Conservation (phyloP, 2,113 vertebrate species). For the Psittacus erithacus region DNA sequence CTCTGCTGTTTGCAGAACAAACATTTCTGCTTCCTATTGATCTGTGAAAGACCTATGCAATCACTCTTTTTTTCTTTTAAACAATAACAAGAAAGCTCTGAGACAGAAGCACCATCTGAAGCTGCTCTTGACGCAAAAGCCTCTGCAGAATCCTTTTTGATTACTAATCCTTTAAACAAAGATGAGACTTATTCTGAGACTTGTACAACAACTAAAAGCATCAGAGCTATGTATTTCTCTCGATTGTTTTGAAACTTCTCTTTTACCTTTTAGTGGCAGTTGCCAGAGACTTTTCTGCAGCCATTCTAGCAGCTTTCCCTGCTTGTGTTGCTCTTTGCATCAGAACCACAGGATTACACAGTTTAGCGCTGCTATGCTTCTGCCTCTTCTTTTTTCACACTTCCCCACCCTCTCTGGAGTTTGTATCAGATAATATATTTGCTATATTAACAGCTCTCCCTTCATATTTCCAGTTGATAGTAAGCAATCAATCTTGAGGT, state of each 20-base stretch:
- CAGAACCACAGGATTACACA: not conserved
- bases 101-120: not conserved
- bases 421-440: not conserved
- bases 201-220: not conserved
- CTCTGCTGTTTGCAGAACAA: not conserved
- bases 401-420: not conserved
- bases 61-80: not conserved
- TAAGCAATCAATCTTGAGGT: not conserved
- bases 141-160: not conserved
- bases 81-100: not conserved
- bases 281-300: not conserved
- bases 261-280: not conserved
- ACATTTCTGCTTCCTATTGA: conserved; percentile 2
- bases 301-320: not conserved
- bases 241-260: not conserved
- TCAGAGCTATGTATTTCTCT: not conserved
- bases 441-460: not conserved
- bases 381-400: not conserved
- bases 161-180: not conserved
- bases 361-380: not conserved
- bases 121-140: not conserved
- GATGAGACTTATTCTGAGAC: not conserved
- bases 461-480: not conserved
- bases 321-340: not conserved
- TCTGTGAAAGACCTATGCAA: not conserved